Evolutionary conservation across 2,888 invertebrate species (phyloP), one percentile per base, ranked within the genome.

Genomic region (Pristionchus arcanus): DNA sequence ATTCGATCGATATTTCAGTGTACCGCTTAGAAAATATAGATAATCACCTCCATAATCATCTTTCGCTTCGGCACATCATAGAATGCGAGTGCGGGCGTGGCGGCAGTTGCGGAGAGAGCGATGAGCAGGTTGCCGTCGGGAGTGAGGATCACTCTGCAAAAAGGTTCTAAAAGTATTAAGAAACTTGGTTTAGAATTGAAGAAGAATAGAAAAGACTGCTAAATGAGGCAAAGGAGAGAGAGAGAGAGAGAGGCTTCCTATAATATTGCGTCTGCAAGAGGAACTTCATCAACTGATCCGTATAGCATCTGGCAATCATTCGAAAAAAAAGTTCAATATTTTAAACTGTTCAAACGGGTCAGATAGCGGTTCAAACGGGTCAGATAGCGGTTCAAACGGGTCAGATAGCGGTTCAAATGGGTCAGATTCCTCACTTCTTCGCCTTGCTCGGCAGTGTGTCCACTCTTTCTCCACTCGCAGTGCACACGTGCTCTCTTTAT

Each of bases 91-190:
- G 87, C 3, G 49, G 68, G 87, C 19, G 68, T 87, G 34, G 87
- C 37, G 3, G 68, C 37, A 0, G 59, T 68, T 11, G 68, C 66
- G 2, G 87, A 42, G 25, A 68, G 49, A n/a, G 68, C 66, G 49
- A 87, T 28, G 15, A 68, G 66, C 1, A 87, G 28, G 21, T 53
- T 49, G 1, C 84, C 84, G 19, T 87, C 87, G 0, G 66, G 66
- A 15, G 68, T 42, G 15, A 87, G n/a, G 68, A 87, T n/a, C n/a
- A 87, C 87, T 37, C 87, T 87, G 66, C 15, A 66, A 49, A 53
- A 42, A 42, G 42, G 81, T 37, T n/a, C n/a, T n/a, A n/a, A n/a
- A n/a, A n/a, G n/a, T n/a, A n/a, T n/a, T n/a, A n/a, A n/a, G n/a
- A n/a, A n/a, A n/a, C n/a, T n/a, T n/a, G n/a, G n/a, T n/a, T n/a